Percentiles rank a stretch among this genome's conserved stretches.
Evolutionary conservation across 2,888 invertebrate genomes (phyloP).

Genomic region (Phasia obesa): DNA sequence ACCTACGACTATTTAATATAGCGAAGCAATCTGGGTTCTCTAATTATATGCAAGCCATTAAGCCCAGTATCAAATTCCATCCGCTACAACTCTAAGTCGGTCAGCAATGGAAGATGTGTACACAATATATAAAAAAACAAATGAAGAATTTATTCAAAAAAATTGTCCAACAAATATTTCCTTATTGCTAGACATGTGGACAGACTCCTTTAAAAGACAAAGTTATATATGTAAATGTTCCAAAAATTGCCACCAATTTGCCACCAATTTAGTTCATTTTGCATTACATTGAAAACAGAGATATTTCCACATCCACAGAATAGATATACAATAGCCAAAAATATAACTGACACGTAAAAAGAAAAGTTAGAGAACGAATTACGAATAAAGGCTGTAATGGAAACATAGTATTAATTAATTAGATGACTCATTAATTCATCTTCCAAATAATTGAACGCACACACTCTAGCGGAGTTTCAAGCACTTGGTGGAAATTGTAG

Average conservation of each 20-base stretch:
- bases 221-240: neutral
- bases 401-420: too few species aligned
- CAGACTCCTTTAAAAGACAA: neutral
- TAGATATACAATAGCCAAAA: neutral
- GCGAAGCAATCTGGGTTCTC: too few species aligned
- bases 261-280: neutral
- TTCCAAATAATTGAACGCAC: too few species aligned
- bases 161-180: neutral
- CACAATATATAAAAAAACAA: neutral
- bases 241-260: neutral
- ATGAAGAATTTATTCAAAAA: neutral
- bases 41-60: too few species aligned
- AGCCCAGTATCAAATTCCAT: too few species aligned
- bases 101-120: neutral
- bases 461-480: too few species aligned
- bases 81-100: neutral
- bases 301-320: conserved; percentile 19
- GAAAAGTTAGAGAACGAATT: too few species aligned
- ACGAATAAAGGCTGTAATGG: too few species aligned
- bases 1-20: neutral
- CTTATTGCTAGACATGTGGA: neutral
- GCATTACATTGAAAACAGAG: conserved; percentile 7
- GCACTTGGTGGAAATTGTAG: too few species aligned
- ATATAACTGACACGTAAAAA: neutral
- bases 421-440: too few species aligned